Evolutionary conservation across 2,797 vertebrate species (phyloP).

Genomic region (Neoniphon sammara): DNA sequence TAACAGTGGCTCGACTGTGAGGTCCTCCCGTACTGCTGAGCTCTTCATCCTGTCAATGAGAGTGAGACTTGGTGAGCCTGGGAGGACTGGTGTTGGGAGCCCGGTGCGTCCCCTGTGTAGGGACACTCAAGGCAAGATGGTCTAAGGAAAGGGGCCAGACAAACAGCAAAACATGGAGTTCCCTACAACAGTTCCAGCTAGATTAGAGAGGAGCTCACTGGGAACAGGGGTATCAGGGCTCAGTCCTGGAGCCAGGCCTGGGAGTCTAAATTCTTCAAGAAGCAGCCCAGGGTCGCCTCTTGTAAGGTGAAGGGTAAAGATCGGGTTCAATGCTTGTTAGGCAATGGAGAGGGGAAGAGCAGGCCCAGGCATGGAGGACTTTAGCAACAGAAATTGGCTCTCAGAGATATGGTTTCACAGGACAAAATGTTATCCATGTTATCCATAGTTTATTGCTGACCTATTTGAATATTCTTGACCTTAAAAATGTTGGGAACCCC

Average conservation of each 20-base stretch:
- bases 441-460: too few relatives aligned
- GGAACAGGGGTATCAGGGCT: neutral
- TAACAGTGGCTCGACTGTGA: constrained; percentile 10
- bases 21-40: constrained; percentile 27
- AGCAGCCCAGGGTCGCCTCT: neutral
- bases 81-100: too few relatives aligned
- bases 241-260: neutral
- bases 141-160: neutral
- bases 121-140: too few relatives aligned
- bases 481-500: too few relatives aligned
- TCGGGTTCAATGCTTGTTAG: neutral
- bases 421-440: too few relatives aligned
- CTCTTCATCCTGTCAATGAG: constrained; percentile 37
- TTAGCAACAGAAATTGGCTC: neutral
- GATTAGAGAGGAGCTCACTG: neutral
- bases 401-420: too few relatives aligned
- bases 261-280: constrained; percentile 1
- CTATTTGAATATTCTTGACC: too few relatives aligned
- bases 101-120: too few relatives aligned
- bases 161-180: neutral
- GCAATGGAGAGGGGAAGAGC: neutral
- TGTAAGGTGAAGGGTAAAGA: neutral
- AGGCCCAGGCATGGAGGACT: neutral
- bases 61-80: neutral
- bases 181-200: neutral